Evolutionary conservation across 1,140 invertebrate species (phyloP).

Genomic region (Bombus confusus): DNA sequence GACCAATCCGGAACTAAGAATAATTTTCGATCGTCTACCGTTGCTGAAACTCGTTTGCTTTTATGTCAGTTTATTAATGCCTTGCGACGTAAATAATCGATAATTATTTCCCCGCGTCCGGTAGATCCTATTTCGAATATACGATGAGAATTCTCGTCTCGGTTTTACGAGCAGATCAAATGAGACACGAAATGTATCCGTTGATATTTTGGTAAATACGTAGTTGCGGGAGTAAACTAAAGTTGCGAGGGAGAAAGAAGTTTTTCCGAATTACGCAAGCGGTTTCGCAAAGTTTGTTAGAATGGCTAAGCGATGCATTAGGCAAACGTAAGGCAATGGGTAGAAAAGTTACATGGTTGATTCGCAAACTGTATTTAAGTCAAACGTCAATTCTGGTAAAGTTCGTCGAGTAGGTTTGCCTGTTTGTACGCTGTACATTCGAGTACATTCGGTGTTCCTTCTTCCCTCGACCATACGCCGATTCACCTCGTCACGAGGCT

Average conservation of each 20-base stretch:
- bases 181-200: constrained; percentile 2
- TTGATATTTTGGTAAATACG: constrained; percentile 1
- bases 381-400: constrained; percentile 23
- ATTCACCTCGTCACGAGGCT: no score
- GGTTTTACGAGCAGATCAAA: background rate
- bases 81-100: background rate
- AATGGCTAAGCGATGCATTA: background rate
- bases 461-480: no score
- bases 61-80: background rate
- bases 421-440: background rate
- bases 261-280: background rate
- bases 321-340: background rate
- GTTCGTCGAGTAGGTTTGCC: constrained; percentile 18
- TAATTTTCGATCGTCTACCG: background rate
- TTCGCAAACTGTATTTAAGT: constrained; percentile 40
- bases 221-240: background rate
- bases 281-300: background rate
- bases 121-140: background rate
- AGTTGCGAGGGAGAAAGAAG: background rate
- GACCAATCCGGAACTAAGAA: constrained; percentile 20
- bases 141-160: background rate
- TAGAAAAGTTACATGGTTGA: constrained; percentile 11
- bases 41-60: background rate
- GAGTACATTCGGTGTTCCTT: background rate
- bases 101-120: background rate